phyloP scores from a whole-genome alignment of 2,797 vertebrate species.

The Myotis daubentonii region DNA sequence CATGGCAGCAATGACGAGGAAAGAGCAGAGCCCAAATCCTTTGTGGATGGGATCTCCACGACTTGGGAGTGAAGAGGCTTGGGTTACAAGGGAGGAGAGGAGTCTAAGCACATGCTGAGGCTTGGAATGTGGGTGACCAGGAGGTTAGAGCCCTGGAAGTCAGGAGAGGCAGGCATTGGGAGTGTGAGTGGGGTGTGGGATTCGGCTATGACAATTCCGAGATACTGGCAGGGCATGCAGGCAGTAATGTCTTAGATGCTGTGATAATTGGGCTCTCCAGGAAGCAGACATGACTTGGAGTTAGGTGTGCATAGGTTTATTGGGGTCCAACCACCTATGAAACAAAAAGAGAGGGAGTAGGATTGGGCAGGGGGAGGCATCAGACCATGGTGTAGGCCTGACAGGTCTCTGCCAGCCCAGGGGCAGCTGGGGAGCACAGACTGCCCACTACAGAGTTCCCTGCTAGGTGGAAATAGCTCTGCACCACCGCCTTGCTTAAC shows the following conservation, averaged over 20 bases:
- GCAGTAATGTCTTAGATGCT: background rate
- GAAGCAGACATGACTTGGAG: background rate
- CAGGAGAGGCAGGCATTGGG: background rate
- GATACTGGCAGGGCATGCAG: background rate
- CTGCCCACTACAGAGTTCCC: background rate
- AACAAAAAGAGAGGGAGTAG: background rate
- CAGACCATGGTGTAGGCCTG: background rate
- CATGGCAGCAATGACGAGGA: background rate
- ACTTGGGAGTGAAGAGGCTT: background rate
- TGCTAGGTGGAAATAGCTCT: background rate
- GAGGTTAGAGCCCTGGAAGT: too few species aligned
- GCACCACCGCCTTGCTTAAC: background rate
- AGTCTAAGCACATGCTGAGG: background rate
- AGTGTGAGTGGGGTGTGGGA: background rate
- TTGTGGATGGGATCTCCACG: fast-evolving
- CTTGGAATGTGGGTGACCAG: background rate
- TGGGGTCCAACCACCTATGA: background rate
- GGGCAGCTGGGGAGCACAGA: background rate
- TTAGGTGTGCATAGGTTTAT: background rate
- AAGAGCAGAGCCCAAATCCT: background rate
- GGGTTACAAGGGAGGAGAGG: background rate
- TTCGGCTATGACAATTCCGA: background rate
- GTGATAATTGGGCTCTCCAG: background rate
- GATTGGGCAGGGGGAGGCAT: background rate
- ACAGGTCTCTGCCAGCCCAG: background rate